phyloP scores from a whole-genome alignment of 2,888 invertebrate genomes.

The Noctua comes region DNA sequence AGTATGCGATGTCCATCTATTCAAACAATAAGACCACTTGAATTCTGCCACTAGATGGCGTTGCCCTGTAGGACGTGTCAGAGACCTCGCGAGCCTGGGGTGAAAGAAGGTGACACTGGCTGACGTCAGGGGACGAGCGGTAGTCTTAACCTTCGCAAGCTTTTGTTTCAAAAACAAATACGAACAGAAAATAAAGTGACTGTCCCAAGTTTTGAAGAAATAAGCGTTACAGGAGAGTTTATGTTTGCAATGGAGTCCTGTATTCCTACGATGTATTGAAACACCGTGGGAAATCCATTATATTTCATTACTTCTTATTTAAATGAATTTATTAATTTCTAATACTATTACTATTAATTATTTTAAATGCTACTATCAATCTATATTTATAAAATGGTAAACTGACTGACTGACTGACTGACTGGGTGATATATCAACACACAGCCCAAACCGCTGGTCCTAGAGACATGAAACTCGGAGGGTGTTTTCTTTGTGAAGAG shows the following conservation, averaged over 20 bases:
- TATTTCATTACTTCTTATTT: no score
- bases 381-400: no score
- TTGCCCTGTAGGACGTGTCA: slow-evolving; percentile 30
- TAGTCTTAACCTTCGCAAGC: slow-evolving; percentile 28
- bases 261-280: background rate
- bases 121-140: slow-evolving; percentile 45
- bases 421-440: no score
- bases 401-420: no score
- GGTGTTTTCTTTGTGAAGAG: no score
- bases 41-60: slow-evolving; percentile 30
- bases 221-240: background rate
- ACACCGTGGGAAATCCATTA: background rate
- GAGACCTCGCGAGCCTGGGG: slow-evolving; percentile 37
- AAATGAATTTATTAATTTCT: no score
- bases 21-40: background rate
- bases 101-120: slow-evolving; percentile 47
- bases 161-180: slow-evolving; percentile 37
- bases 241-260: background rate
- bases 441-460: no score
- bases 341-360: no score
- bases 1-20: slow-evolving; percentile 5
- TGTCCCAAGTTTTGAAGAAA: background rate
- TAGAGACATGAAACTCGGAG: no score
- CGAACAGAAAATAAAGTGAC: slow-evolving; percentile 7
- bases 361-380: no score